These are phyloP conservation scores for Hylomyscus alleni DNA, from an alignment of 2,797 vertebrate genomes.

Conservation along the genomic window DNA sequence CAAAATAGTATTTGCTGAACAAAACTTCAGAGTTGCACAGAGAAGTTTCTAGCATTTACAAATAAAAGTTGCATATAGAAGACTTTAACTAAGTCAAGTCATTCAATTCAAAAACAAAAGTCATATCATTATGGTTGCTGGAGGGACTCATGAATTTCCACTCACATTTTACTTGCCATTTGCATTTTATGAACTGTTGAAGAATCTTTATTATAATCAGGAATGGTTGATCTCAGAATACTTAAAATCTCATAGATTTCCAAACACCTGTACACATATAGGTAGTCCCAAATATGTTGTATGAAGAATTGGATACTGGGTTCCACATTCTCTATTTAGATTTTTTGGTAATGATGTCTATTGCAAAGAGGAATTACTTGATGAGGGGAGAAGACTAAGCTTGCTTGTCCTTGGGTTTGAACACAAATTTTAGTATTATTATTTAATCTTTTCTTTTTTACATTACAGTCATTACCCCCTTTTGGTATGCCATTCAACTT, in stretches of 20 bases:
- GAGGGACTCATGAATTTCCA: no score
- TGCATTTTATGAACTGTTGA: background rate
- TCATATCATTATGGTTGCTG: background rate
- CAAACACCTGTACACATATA: background rate
- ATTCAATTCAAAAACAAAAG: background rate
- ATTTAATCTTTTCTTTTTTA: no score
- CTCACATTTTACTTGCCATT: no score
- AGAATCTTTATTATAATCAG: background rate
- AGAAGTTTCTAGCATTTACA: background rate
- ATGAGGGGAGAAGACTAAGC: background rate
- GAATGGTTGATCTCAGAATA: background rate
- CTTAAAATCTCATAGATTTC: background rate
- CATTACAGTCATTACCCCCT: no score
- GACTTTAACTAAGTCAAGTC: background rate
- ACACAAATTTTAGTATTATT: background rate
- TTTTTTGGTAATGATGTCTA: background rate
- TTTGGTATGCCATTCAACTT: no score
- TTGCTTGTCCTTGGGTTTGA: background rate
- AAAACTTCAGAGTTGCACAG: no score
- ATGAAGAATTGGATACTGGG: background rate
- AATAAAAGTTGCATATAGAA: background rate
- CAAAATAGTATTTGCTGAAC: no score
- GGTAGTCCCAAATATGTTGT: background rate
- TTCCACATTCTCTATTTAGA: background rate
- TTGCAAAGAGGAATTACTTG: background rate